Evolutionary conservation across 2,113 vertebrate species (phyloP), one percentile per base, ranked within the genome.

Genomic region (Athene cunicularia): DNA sequence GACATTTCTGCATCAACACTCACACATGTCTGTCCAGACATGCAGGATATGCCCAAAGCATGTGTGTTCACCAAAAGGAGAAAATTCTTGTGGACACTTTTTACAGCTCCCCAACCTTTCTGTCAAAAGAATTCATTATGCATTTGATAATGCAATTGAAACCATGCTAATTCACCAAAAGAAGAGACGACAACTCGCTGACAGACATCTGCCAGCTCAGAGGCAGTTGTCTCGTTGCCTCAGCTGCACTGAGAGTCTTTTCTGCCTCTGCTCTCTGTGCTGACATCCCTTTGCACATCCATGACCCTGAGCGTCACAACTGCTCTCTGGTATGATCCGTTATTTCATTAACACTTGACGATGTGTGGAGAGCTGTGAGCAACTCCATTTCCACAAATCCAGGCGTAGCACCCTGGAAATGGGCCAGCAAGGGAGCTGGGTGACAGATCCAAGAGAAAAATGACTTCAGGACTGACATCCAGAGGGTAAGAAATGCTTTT

Each of bases 231-330:
- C 22, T 20, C 0, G 3, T 23, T 7, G 5, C 50, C 50, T 92
- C 16, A 26, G 74, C 52, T 2, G 0, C 3, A 1, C 39, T 0
- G 0, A 56, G 50, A 19, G 14, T 32, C 17, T 32, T 50, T 56
- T 28, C 58, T 76, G 52, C 53, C 58, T n/a, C 56, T 47, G 50
- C 77, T 53, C 45, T 18, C 20, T 1, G 74, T 0, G 0, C 55
- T 45, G 59, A 73, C 92, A 90, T 82, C 72, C 56, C 52, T 53
- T 64, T 50, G 67, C 59, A 43, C 39, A 37, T 52, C 71, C 68
- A 12, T 2, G 1, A 33, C 39, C 64, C 64, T 1, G 8, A 43
- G 56, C 3, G 0, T 56, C 86, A 20, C 17, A 79, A 15, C 59
- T 14, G 60, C 77, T 85, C 52, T 64, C 52, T 19, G 53, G 11